Conservation (phyloP, 2,797 vertebrate genomes). For the Poeciliopsis infans region DNA sequence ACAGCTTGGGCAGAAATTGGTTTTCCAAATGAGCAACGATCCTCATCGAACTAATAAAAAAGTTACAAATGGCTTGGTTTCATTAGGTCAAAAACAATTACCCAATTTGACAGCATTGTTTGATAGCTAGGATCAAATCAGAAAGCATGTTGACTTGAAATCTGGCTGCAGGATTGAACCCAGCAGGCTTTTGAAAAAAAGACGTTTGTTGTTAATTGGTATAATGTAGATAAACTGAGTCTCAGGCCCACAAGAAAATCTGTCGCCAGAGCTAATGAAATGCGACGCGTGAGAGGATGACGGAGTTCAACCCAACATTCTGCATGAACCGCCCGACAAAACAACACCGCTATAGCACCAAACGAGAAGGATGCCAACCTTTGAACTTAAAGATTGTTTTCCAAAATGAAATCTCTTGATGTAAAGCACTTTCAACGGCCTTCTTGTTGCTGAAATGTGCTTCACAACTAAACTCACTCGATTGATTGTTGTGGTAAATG, state of each 20-base stretch:
- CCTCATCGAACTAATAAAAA: not conserved
- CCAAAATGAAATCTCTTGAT: not conserved
- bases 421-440: too few relatives aligned
- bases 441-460: too few relatives aligned
- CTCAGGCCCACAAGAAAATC: not conserved
- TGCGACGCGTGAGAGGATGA: not conserved
- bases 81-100: not conserved
- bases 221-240: not conserved
- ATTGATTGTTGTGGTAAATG: not conserved
- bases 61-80: not conserved
- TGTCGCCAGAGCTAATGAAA: not conserved
- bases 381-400: not conserved
- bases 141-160: not conserved
- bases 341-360: too few relatives aligned
- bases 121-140: not conserved
- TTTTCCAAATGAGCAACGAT: not conserved
- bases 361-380: not conserved
- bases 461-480: too few relatives aligned
- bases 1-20: not conserved
- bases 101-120: not conserved
- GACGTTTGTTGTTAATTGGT: not conserved
- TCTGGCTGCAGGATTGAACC: not conserved
- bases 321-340: not conserved
- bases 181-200: not conserved
- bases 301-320: not conserved